These are phyloP conservation scores for Patella caerulea DNA, from an alignment of 2,888 invertebrate species.

Conservation along the genomic window DNA sequence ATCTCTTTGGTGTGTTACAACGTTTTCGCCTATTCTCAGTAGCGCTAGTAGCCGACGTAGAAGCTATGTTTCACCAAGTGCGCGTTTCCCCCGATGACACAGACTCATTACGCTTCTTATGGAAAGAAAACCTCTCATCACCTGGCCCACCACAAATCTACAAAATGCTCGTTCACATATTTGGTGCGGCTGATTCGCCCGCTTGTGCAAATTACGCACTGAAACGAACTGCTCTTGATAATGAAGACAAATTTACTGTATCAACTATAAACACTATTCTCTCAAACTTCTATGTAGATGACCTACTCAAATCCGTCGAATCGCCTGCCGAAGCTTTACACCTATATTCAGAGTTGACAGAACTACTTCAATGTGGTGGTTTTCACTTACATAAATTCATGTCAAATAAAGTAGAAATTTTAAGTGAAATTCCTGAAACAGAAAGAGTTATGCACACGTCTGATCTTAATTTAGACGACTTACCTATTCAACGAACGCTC, in stretches of 20 bases:
- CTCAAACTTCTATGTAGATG: constrained; percentile 20
- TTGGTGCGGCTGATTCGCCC: constrained; percentile 12
- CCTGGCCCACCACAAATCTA: neutral
- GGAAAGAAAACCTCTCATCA: neutral
- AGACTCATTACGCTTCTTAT: constrained; percentile 16
- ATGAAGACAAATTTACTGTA: neutral
- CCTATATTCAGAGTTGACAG: neutral
- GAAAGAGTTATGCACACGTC: constrained; percentile 12
- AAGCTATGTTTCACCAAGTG: constrained; percentile 23
- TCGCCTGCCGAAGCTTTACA: neutral
- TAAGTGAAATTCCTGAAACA: constrained; percentile 14
- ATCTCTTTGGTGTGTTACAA: constrained; percentile 18
- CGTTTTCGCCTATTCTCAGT: constrained; percentile 19
- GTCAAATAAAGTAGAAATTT: neutral
- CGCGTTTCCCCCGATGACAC: neutral
- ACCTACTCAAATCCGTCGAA: constrained; percentile 12
- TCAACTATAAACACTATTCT: neutral
- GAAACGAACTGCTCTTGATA: constrained; percentile 10
- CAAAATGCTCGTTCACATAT: constrained; percentile 16
- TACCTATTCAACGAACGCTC: constrained; percentile 11
- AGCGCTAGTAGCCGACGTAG: constrained; percentile 22
- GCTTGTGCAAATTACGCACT: constrained; percentile 17
- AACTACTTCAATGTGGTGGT: neutral
- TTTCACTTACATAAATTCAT: constrained; percentile 12
- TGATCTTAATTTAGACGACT: constrained; percentile 12